phyloP scores from a whole-genome alignment of 2,113 vertebrate genomes.

The Catharus minimus region DNA sequence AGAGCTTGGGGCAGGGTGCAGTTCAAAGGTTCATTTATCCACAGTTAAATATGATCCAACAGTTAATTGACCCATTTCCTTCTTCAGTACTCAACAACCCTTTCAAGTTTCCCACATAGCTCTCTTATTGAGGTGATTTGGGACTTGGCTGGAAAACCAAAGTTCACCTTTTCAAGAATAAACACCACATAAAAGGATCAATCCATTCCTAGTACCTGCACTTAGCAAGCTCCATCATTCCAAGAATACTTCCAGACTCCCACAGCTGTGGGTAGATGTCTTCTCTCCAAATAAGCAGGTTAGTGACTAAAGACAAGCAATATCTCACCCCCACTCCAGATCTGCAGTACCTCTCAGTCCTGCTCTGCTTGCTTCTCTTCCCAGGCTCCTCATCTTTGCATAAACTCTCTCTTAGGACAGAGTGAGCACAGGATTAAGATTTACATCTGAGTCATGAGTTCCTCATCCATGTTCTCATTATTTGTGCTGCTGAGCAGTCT shows the following conservation, averaged over 20 bases:
- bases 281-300: neutral
- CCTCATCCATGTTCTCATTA: neutral
- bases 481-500: rapidly evolving
- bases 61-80: neutral
- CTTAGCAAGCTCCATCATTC: neutral
- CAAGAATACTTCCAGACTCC: neutral
- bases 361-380: neutral
- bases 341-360: neutral
- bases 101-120: neutral
- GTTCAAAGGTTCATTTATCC: slow-evolving; percentile 3
- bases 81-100: neutral
- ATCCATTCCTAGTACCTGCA: neutral
- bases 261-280: neutral
- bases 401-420: neutral
- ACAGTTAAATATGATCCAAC: neutral
- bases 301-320: neutral
- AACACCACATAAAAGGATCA: neutral
- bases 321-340: neutral
- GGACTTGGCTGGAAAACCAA: neutral
- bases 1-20: neutral
- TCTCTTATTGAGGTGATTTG: neutral
- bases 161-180: neutral
- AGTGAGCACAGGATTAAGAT: neutral
- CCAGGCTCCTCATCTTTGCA: neutral
- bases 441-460: neutral